Evolutionary conservation across 2,113 vertebrate genomes (phyloP), one percentile per base, ranked within the genome.

Genomic region (Genyomyrus donnyi): DNA sequence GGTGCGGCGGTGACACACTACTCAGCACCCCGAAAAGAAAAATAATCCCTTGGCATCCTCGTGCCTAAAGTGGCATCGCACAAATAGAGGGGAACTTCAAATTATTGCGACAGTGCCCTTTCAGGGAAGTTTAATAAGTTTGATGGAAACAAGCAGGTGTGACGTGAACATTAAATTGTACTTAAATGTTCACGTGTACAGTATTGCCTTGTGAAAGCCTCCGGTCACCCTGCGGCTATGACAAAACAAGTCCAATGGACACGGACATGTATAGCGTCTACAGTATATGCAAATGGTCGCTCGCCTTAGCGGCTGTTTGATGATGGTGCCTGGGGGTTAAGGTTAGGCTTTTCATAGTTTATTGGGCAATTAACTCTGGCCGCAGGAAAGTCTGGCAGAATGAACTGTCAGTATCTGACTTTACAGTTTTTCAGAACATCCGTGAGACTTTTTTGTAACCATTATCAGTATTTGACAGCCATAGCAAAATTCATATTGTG

Each of bases 381-480:
- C 35, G 53, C 87, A 62, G 35, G 52, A 88, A 19, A 62, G 19
- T 39, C 31, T 88, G 21, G 52, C 42, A 88, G 39, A 88, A 88
- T 42, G 19, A 88, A 45, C 53, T 66, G 87, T 66, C 56, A 62
- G 39, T 9, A 62, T 62, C 87, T 56, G 35, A 46, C 56, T 87
- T 19, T 35, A 35, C n/a, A 31, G 27, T 42, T 88, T n/a, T 88
- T 45, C 87, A 56, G 35, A 27, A 87, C 66, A 66, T 88, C 87
- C 53, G 39, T 27, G 17, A 66, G 53, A 58, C 58, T 42, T 53
- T 53, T 53, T 53, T 53, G 13, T 87, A 27, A 87, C 48, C 15
- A 45, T 88, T 62, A 88, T 88, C 87, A 45, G 87, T 62, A 66
- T 42, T 56, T 87, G 85, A 87, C 85, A 87, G 87, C 56, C 42